phyloP scores from a whole-genome alignment of 2,797 vertebrate species.

The Somateria mollissima region DNA sequence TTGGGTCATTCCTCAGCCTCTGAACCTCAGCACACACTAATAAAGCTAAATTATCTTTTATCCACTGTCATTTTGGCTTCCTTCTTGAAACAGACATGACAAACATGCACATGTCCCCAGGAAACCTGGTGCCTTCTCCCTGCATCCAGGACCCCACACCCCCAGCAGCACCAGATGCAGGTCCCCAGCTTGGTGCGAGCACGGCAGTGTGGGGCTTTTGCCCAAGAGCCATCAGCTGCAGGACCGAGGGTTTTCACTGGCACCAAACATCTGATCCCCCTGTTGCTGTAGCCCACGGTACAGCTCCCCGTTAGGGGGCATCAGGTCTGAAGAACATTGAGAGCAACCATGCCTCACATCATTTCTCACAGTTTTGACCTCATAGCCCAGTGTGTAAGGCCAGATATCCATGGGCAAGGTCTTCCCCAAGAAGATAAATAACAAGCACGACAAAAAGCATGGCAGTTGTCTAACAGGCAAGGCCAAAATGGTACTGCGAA shows the following conservation, averaged over 20 bases:
- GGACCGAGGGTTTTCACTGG: background rate
- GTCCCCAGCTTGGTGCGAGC: accelerated
- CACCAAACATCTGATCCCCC: background rate
- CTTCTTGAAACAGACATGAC: background rate
- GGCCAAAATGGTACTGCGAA: background rate
- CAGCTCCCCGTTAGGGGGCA: background rate
- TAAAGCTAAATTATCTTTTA: background rate
- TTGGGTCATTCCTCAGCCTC: background rate
- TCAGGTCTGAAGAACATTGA: background rate
- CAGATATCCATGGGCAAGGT: background rate
- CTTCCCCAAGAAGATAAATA: background rate
- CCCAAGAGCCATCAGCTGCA: background rate
- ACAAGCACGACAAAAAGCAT: background rate
- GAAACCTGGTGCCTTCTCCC: background rate
- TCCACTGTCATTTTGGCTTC: background rate
- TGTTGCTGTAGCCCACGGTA: background rate
- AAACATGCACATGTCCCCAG: background rate
- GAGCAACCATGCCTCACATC: background rate
- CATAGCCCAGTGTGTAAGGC: background rate
- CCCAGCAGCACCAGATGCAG: background rate
- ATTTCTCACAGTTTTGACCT: background rate
- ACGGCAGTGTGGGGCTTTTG: background rate
- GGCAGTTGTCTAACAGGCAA: background rate
- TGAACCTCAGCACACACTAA: background rate
- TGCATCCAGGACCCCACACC: background rate